A percentile compares a stretch with the other conserved stretches of the same genome.
phyloP scores from a whole-genome alignment of 2,888 invertebrate species.

The Tholera decimalis region DNA sequence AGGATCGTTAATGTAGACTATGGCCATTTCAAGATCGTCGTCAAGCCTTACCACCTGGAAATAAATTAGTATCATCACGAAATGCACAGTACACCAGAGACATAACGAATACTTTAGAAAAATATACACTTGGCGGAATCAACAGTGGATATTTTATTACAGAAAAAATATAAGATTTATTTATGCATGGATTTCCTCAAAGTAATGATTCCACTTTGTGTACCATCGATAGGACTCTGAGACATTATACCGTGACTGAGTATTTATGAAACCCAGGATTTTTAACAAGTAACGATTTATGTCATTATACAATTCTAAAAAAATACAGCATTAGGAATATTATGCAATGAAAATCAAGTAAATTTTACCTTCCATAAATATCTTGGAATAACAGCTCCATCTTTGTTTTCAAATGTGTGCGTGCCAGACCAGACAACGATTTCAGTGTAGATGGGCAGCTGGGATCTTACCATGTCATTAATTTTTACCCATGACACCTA shows the following conservation, averaged over 20 bases:
- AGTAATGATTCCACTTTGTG: too few species aligned
- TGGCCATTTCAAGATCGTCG: conserved; percentile 42
- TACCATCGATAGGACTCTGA: too few species aligned
- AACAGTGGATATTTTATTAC: too few species aligned
- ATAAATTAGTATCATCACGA: background rate
- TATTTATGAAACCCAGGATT: too few species aligned
- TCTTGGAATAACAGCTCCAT: conserved; percentile 52
- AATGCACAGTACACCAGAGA: background rate
- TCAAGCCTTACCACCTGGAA: conserved; percentile 49
- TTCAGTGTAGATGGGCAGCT: conserved; percentile 6
- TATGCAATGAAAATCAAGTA: background rate
- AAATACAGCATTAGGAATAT: background rate
- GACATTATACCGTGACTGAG: too few species aligned
- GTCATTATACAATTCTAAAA: too few species aligned
- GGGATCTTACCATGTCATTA: conserved; percentile 35
- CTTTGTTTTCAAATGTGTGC: conserved; percentile 26
- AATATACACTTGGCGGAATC: too few species aligned
- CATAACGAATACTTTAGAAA: too few species aligned
- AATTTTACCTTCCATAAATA: conserved; percentile 68
- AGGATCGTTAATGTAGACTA: conserved; percentile 60
- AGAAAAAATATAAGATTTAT: too few species aligned
- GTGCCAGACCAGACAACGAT: conserved; percentile 56
- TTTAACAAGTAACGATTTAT: too few species aligned
- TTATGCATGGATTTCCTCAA: too few species aligned
- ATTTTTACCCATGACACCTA: conserved; percentile 46